Evolutionary conservation across 2,888 invertebrate genomes (phyloP), one percentile per base, ranked within the genome.

Genomic region (Polydrusus tereticollis): DNA sequence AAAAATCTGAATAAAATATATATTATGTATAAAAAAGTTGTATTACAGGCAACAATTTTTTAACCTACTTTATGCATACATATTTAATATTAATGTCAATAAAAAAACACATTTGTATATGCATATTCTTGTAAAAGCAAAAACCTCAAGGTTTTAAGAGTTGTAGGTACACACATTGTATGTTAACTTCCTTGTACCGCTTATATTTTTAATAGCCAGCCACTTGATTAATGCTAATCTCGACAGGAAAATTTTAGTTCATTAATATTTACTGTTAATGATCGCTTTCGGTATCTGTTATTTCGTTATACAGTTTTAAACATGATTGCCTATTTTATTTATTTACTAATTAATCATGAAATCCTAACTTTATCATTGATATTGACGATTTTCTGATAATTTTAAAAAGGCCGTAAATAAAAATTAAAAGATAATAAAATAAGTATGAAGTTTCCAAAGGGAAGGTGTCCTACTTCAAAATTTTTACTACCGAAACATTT

Each of bases 191-290:
- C 58, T 58, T 21, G 52, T 55, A 55, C 29, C 52, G 52, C 52
- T 29, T 29, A 55, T 18, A 29, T 55, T 55, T 29, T 55, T 55
- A 29, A 33, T 29, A 55, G 26, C 29, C 23, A 29, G 52, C 52
- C 52, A 55, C 52, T 55, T 55, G 52, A 55, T 55, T 55, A 55
- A 55, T 55, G 52, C 52, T 29, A 55, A 55, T 55, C 52, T 55
- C 10, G 52, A 29, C 52, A 55, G 29, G 52, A 55, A 55, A 55
- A 55, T 55, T 55, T 55, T 55, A 55, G 52, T 55, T 55, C 52
- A 55, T 55, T 55, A 55, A 55, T 52, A 55, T 55, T 55, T 55
- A 55, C 52, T 55, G 52, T 55, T 55, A 55, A 55, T 55, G 52
- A 55, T 55, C 52, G 29, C 29, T 55, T 55, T 29, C 1, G 52